Evolutionary conservation across 2,113 vertebrate species (phyloP).

Genomic region (Conger conger): DNA sequence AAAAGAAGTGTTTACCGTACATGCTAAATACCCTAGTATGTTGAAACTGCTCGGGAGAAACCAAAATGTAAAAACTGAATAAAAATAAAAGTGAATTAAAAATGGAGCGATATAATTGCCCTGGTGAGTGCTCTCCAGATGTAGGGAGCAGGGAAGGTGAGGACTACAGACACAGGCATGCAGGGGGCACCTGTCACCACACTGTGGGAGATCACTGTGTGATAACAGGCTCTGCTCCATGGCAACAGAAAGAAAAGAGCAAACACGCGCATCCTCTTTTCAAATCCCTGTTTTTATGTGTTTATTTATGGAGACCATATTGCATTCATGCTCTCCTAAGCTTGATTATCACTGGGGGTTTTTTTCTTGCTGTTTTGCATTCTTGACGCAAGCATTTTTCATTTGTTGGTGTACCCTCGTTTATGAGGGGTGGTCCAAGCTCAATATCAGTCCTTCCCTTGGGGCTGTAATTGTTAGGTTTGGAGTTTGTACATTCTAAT

Average conservation of each 20-base stretch:
- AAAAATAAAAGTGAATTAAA: neutral
- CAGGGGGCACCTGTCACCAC: constrained; percentile 13
- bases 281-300: neutral
- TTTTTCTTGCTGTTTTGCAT: neutral
- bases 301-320: neutral
- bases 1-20: too few species aligned
- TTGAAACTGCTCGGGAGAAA: too few species aligned
- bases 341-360: neutral
- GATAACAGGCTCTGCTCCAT: too few species aligned
- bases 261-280: neutral
- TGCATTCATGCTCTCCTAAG: neutral
- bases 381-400: neutral
- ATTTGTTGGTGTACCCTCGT: neutral
- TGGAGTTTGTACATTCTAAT: too few species aligned
- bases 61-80: too few species aligned
- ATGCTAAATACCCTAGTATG: too few species aligned
- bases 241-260: neutral
- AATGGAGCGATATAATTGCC: neutral
- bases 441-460: too few species aligned
- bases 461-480: too few species aligned
- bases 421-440: too few species aligned
- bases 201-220: neutral
- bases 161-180: neutral
- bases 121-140: neutral
- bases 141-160: neutral